These are phyloP conservation scores for Lithosia quadra DNA, from an alignment of 2,888 invertebrate species.

Conservation along the genomic window DNA sequence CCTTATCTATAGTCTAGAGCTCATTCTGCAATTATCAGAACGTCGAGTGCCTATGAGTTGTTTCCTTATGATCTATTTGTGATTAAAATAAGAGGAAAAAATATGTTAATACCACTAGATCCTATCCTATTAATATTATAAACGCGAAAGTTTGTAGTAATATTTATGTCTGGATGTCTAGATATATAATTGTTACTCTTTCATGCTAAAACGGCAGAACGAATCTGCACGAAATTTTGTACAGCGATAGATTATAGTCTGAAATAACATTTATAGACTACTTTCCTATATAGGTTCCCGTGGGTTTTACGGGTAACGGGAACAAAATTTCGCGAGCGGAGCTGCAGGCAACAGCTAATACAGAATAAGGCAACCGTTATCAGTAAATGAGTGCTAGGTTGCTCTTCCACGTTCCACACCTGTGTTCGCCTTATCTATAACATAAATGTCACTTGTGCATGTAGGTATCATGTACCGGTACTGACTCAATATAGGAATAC, in stretches of 20 bases:
- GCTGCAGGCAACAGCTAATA: background rate
- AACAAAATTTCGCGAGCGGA: background rate
- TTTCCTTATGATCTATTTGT: constrained; percentile 17
- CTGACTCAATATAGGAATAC: background rate
- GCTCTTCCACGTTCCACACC: constrained; percentile 44
- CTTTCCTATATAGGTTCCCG: no score
- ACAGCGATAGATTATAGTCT: no score
- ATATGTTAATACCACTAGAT: no score
- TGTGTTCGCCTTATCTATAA: constrained; percentile 11
- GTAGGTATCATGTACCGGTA: background rate
- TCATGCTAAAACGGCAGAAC: no score
- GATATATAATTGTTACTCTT: no score
- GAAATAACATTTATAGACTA: no score
- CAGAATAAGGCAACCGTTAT: constrained; percentile 42
- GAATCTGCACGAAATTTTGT: no score
- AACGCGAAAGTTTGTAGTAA: no score
- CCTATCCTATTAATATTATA: no score
- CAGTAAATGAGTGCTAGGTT: constrained; percentile 30
- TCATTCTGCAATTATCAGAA: constrained; percentile 52
- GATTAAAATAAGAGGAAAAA: background rate
- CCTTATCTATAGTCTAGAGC: constrained; percentile 52
- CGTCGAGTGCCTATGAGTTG: background rate
- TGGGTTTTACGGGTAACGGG: no score
- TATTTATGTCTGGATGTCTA: no score
- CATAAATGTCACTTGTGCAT: constrained; percentile 12